These are phyloP conservation scores for Mythimna ferrago DNA, from an alignment of 2,888 invertebrate species.

Conservation along the genomic window DNA sequence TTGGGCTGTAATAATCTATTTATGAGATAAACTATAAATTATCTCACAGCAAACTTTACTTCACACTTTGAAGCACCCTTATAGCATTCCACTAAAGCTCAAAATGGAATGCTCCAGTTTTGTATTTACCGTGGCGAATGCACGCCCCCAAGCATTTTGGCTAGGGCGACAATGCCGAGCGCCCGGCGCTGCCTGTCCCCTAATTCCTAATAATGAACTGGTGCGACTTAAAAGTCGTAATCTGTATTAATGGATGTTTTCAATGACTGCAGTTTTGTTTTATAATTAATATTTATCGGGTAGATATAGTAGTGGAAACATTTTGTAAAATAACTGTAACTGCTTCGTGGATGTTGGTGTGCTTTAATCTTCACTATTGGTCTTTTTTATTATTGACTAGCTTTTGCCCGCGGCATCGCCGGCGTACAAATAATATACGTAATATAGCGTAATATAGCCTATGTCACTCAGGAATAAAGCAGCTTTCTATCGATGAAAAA, in stretches of 20 bases:
- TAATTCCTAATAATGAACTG: constrained; percentile 79
- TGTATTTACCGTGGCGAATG: constrained; percentile 28
- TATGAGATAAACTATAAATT: constrained; percentile 88
- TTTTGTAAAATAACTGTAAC: constrained; percentile 28
- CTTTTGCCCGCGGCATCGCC: too few relatives aligned
- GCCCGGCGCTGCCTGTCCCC: constrained; percentile 66
- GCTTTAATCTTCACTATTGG: background rate
- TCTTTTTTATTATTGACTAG: too few relatives aligned
- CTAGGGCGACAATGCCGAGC: constrained; percentile 42
- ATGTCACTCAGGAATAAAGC: too few relatives aligned
- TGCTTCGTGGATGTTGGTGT: background rate
- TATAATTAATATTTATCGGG: constrained; percentile 55
- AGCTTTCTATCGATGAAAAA: too few relatives aligned
- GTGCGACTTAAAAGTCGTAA: constrained; percentile 76
- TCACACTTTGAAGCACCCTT: constrained; percentile 7
- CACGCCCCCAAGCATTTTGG: constrained; percentile 58
- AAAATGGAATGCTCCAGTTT: constrained; percentile 35
- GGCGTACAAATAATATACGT: too few relatives aligned
- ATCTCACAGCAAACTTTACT: constrained; percentile 65
- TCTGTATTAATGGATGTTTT: constrained; percentile 74
- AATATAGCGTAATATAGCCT: too few relatives aligned
- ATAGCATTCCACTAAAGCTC: constrained; percentile 6
- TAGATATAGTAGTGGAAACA: constrained; percentile 12
- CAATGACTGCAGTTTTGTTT: constrained; percentile 62
- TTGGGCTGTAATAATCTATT: constrained; percentile 85